phyloP scores from a whole-genome alignment of 2,888 invertebrate genomes.

The Tipula lateralis region DNA sequence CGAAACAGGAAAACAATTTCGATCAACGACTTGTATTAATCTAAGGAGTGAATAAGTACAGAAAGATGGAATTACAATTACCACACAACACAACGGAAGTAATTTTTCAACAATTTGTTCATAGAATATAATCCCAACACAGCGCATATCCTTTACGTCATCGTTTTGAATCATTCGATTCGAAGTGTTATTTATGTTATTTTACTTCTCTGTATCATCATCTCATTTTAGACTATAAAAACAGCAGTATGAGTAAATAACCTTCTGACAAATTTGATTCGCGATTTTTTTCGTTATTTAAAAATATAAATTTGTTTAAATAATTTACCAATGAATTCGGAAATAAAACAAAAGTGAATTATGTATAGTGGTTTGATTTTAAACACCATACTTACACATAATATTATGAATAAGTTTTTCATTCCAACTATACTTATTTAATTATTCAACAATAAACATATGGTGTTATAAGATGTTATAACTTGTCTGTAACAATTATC shows the following conservation, averaged over 20 bases:
- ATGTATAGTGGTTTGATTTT: background rate
- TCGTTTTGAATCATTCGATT: background rate
- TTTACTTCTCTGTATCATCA: background rate
- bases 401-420: background rate
- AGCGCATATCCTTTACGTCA: background rate
- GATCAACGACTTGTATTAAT: background rate
- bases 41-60: background rate
- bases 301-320: background rate
- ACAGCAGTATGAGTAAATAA: background rate
- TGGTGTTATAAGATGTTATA: background rate
- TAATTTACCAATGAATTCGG: background rate
- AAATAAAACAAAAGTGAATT: background rate
- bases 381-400: background rate
- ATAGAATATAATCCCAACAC: background rate
- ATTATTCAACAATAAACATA: constrained; percentile 5
- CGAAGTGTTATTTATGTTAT: background rate
- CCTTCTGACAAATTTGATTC: background rate
- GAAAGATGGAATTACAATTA: background rate
- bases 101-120: background rate
- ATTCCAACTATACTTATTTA: background rate
- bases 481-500: background rate
- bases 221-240: background rate
- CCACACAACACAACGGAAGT: background rate
- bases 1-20: background rate
- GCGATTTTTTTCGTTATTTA: background rate